These are phyloP conservation scores for Rhombomys opimus DNA, from an alignment of 2,113 vertebrate genomes.

Conservation along the genomic window DNA sequence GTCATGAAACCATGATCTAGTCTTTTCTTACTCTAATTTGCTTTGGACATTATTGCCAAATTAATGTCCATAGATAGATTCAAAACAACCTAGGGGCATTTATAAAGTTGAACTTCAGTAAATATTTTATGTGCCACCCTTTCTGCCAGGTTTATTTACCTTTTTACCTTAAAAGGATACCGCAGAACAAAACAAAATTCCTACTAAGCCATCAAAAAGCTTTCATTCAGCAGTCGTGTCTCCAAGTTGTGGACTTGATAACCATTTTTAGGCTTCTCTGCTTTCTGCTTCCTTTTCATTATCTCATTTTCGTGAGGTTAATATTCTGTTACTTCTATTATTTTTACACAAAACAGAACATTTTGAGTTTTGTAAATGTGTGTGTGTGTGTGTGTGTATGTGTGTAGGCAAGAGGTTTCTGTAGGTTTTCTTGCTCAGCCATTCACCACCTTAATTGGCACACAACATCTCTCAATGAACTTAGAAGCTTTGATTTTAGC, in stretches of 20 bases:
- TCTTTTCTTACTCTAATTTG: not conserved
- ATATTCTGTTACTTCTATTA: not conserved
- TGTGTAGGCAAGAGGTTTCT: not conserved
- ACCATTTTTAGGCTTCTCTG: not conserved
- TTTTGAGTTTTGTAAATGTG: not conserved
- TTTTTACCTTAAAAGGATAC: not conserved
- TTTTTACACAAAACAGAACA: not conserved
- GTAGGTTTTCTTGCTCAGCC: not conserved
- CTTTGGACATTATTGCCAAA: not conserved
- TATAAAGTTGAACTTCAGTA: not conserved
- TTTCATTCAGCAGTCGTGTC: not conserved
- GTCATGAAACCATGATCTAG: not conserved
- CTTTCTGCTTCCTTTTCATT: not conserved
- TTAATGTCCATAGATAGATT: not conserved
- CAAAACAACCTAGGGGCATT: not conserved
- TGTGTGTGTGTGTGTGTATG: not conserved
- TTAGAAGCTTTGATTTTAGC: not conserved
- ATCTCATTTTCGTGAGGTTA: not conserved
- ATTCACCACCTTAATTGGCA: not conserved
- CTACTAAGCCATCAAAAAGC: not conserved
- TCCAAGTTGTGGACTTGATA: not conserved
- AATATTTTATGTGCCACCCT: not conserved
- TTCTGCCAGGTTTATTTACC: not conserved
- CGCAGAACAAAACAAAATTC: not conserved
- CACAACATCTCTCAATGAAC: not conserved